These are phyloP conservation scores for Tigriopus californicus DNA, from an alignment of 2,888 invertebrate species.

Conservation along the genomic window DNA sequence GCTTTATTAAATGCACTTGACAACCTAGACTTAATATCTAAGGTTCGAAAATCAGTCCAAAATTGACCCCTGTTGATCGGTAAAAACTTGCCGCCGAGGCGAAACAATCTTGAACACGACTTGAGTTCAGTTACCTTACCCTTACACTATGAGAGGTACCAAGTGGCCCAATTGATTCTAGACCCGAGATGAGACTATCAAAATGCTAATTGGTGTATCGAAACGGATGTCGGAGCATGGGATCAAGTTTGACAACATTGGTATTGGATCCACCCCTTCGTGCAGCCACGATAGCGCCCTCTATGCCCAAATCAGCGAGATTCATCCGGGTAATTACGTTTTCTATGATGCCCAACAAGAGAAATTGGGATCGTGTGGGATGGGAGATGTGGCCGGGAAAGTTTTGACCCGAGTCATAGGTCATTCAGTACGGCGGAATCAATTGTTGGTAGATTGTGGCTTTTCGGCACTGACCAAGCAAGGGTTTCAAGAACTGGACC, in stretches of 20 bases:
- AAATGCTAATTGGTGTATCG: constrained; percentile 19
- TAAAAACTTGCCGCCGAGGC: too few species aligned
- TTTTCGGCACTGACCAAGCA: constrained; percentile 21
- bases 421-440: constrained; percentile 21
- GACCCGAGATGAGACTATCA: constrained; percentile 20
- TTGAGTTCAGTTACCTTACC: too few species aligned
- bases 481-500: constrained; percentile 18
- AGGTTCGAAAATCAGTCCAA: too few species aligned
- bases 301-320: constrained; percentile 24
- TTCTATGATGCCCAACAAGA: constrained; percentile 25
- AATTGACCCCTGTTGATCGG: too few species aligned
- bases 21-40: too few species aligned
- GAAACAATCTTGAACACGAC: too few species aligned
- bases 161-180: too few species aligned
- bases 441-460: constrained; percentile 25
- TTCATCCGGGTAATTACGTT: constrained; percentile 28
- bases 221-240: constrained; percentile 22
- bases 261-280: constrained; percentile 27
- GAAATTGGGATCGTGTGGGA: constrained; percentile 22
- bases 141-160: too few species aligned
- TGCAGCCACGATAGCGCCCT: constrained; percentile 23
- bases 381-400: constrained; percentile 23
- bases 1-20: too few species aligned
- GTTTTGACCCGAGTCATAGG: constrained; percentile 26
- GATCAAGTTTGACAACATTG: constrained; percentile 21